Base-by-base conservation (phyloP, 2,888 invertebrate species). In the Onchidella celtica region DNA sequence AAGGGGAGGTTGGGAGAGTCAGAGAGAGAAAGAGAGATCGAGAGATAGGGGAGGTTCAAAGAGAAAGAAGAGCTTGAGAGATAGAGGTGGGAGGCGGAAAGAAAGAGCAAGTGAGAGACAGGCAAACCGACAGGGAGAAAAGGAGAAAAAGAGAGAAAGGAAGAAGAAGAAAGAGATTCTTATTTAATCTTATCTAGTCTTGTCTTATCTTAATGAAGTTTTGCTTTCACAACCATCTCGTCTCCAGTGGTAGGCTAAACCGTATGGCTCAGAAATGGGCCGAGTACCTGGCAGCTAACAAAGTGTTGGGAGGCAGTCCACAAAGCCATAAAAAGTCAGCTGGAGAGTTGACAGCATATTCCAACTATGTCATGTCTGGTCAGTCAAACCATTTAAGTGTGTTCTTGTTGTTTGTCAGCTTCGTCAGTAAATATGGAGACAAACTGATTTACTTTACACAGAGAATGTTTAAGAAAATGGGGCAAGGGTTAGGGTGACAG, bases 271-370 rank as follows among this genome's bases (percentile, higher is more conserved):
- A 74, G 27, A 57, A 36, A 21, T 73, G 66, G 74, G 80, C 74
- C 9, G 80, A 66, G 9, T 0, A 59, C 3, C 36, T 73, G 47
- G 80, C 68, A 11, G 36, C 21, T 34, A 24, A 34, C n/a, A 59
- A 36, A 14, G 65, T 34, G 27, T 66, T 74, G 27, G 57, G 57
- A 57, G 66, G 59, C 68, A 80, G 66, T 38, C 55, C 55, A 6
- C n/a, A 4, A 14, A 34, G 59, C 21, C 24, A 36, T 38, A 65
- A 57, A 34, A 63, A 66, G 14, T 66, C 66, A 3, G 36, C 34
- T 2, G 80, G 73, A 21, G 80, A 74, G 36, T 74, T 72, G n/a
- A 21, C 72, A 2, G 79, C 72, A 27, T 72, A 63, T 0, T 29
- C 68, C 32, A 38, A 6, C 14, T 34, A 68, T 1, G 0, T 69